Base-by-base conservation (phyloP, 2,888 invertebrate species). In the Chrysina gloriosa region DNA sequence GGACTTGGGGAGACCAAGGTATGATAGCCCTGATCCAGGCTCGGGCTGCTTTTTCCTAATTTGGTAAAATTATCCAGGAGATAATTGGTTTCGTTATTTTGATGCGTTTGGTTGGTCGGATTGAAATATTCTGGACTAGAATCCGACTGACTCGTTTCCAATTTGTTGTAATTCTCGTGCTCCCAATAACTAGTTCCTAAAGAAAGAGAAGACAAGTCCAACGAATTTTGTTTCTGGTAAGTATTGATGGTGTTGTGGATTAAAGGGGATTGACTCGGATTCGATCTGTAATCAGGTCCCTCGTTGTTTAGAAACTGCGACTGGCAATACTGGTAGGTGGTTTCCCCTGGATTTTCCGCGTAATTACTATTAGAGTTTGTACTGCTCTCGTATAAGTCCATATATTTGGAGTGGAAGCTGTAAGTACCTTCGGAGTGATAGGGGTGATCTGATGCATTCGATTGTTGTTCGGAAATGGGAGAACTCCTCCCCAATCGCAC, bases 21-120 rank as follows among this genome's bases (percentile, higher is more conserved):
- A 76, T 93, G 93, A 84, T 93, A 93, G 1, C 93, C 93, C 81
- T 93, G 92, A 82, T 93, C 93, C 39, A 92, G 84, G 77, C 89
- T 91, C 42, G 92, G 90, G 77, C 89, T 89, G 71, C 86, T 85
- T 73, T 88, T 84, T 11, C 84, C 84, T 67, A 83, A 75, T 72
- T 82, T 83, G 19, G 79, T 77, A 72, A 83, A 84, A 73, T 81
- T 84, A 71, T 84, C 84, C 42, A 83, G 75, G 50, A 84, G 72
- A 73, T 81, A 82, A 72, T 80, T 81, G 25, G 78, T 75, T 56
- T 79, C 70, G 47, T 70, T 71, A 4, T 42, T 64, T 67, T 72
- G 71, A 74, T 70, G 64, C 7, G 68, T 34, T 68, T 72, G 68
- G 76, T 76, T 25, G 66, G 71, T 68, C 52, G 67, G 68, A 48